These are phyloP conservation scores for Eunapius fragilis DNA, from an alignment of 37 sponge, comb jelly and placozoan genomes.

Conservation along the genomic window DNA sequence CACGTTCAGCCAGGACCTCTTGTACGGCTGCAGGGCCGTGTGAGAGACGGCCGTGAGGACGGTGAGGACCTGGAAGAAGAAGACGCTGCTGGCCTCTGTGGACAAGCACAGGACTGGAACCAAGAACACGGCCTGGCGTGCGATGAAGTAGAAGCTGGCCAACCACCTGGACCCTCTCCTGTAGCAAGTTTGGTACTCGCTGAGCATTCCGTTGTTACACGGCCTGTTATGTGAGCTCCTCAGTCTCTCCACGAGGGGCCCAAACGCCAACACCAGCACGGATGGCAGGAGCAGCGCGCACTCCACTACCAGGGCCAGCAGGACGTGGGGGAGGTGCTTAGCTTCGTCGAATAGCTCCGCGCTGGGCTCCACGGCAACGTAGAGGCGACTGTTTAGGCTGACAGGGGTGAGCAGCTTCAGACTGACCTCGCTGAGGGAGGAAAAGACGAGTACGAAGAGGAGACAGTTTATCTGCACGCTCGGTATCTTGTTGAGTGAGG, in stretches of 20 bases:
- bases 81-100: background rate
- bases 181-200: slow-evolving; percentile 37
- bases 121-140: slow-evolving; percentile 20
- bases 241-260: background rate
- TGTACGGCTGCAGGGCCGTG: slow-evolving; percentile 23
- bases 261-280: background rate
- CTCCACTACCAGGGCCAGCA: slow-evolving; percentile 4
- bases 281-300: slow-evolving; percentile 6
- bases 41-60: slow-evolving; percentile 9
- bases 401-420: slow-evolving; percentile 3
- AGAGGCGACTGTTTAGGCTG: background rate
- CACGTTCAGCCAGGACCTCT: slow-evolving; percentile 15
- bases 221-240: background rate
- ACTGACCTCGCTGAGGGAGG: slow-evolving; percentile 11
- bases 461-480: slow-evolving; percentile 10
- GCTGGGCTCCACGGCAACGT: background rate
- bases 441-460: background rate
- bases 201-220: too few species aligned
- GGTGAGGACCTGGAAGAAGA: slow-evolving; percentile 12
- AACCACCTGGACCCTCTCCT: background rate
- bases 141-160: slow-evolving; percentile 17
- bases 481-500: background rate
- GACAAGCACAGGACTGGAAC: slow-evolving; percentile 1
- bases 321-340: slow-evolving; percentile 9
- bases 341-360: background rate